A percentile compares a stretch with the other conserved stretches of the same genome.
Evolutionary conservation across 2,888 invertebrate genomes (phyloP).

Genomic region (Steinernema scapterisci): DNA sequence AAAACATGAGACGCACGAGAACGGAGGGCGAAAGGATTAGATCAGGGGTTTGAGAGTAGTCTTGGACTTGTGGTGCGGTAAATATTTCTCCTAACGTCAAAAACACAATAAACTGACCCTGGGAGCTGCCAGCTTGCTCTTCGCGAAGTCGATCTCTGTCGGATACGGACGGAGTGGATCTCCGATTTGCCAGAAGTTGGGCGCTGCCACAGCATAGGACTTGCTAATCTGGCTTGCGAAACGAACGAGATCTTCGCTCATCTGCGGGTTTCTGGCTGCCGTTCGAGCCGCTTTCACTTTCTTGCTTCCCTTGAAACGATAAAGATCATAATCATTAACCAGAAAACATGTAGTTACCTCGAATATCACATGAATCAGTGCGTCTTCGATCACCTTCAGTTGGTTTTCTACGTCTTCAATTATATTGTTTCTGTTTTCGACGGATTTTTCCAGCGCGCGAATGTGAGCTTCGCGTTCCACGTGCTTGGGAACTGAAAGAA

Average conservation of each 20-base stretch:
- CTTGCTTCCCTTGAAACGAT: conserved; percentile 48
- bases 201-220: conserved; percentile 58
- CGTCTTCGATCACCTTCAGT: conserved; percentile 51
- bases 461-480: conserved; percentile 56
- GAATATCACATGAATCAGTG: conserved; percentile 49
- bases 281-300: conserved; percentile 51
- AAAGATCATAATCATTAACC: too few relatives aligned
- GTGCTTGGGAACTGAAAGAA: conserved; percentile 50
- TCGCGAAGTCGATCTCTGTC: conserved; percentile 60
- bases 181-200: conserved; percentile 59
- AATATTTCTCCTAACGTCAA: too few relatives aligned
- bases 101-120: background rate
- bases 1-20: too few relatives aligned
- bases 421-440: conserved; percentile 49
- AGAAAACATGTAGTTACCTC: conserved; percentile 50
- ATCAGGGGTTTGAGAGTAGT: too few relatives aligned
- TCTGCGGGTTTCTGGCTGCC: conserved; percentile 51
- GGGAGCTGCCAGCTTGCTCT: conserved; percentile 16
- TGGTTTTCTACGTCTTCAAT: conserved; percentile 49
- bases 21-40: too few relatives aligned
- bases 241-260: conserved; percentile 59
- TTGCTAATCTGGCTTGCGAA: conserved; percentile 60
- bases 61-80: too few relatives aligned
- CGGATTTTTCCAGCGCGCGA: conserved; percentile 44
- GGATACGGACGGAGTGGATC: conserved; percentile 64